Conservation (phyloP, 2,888 invertebrate species). For the Agrotis exclamationis region DNA sequence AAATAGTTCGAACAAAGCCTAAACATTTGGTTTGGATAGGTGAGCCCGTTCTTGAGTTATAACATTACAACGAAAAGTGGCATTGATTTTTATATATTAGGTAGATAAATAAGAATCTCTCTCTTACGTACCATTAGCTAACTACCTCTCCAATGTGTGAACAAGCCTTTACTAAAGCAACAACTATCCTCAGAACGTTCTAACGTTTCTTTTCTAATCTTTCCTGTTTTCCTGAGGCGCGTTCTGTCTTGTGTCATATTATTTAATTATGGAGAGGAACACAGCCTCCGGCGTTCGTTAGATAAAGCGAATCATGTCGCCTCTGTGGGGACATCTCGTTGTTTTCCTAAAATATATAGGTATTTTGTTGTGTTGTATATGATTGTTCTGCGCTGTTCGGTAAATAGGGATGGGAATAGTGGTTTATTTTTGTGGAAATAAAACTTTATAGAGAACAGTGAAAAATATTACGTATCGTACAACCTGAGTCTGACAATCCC, state of each 20-base stretch:
- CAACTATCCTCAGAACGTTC: conserved; percentile 2
- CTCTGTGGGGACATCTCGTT: conserved; percentile 47
- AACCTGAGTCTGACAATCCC: too few relatives aligned
- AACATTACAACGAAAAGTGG: too few relatives aligned
- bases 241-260: conserved; percentile 69
- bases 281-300: conserved; percentile 73
- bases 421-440: background rate
- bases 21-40: too few relatives aligned
- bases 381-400: conserved; percentile 16
- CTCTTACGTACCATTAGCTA: background rate
- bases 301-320: conserved; percentile 70
- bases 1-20: too few relatives aligned
- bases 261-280: conserved; percentile 70
- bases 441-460: too few relatives aligned
- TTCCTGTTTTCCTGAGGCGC: conserved; percentile 49
- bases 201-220: conserved; percentile 49
- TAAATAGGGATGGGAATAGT: background rate
- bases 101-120: background rate
- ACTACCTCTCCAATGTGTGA: background rate
- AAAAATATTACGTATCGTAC: too few relatives aligned
- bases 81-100: too few relatives aligned
- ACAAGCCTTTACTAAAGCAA: background rate
- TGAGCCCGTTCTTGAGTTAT: too few relatives aligned
- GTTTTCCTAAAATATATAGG: conserved; percentile 54
- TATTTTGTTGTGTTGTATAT: conserved; percentile 6